Percentiles rank a stretch among this genome's conserved stretches.
Evolutionary conservation across 1,140 invertebrate species (phyloP).

Genomic region (Formica exsecta): DNA sequence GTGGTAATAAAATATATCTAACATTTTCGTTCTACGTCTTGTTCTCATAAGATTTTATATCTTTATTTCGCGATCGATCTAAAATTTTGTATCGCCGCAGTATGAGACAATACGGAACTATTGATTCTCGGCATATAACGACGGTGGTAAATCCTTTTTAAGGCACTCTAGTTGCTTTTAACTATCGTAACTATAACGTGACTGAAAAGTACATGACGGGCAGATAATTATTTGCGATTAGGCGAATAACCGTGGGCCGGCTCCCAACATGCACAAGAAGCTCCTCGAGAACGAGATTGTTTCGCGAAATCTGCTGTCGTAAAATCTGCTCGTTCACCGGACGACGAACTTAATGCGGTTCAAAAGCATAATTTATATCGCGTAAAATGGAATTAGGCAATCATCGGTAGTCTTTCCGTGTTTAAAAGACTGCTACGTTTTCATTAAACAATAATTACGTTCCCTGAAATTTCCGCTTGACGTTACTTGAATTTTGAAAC

Average conservation of each 20-base stretch:
- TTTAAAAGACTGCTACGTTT: conserved; percentile 24
- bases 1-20: not conserved
- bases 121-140: conserved; percentile 59
- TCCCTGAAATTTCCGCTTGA: not conserved
- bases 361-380: conserved; percentile 57
- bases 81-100: not conserved
- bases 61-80: not conserved
- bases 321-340: conserved; percentile 53
- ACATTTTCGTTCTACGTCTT: not conserved
- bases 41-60: not conserved
- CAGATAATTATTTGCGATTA: conserved; percentile 73
- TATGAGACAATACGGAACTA: not conserved
- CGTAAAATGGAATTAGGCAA: conserved; percentile 49
- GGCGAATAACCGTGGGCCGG: conserved; percentile 64
- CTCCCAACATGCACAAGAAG: conserved; percentile 54
- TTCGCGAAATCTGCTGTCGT: conserved; percentile 71
- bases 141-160: conserved; percentile 69
- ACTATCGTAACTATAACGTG: conserved; percentile 70
- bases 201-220: conserved; percentile 67
- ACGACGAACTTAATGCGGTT: conserved; percentile 55
- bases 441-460: not conserved
- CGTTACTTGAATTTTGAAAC: conserved; percentile 11
- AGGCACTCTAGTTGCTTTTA: conserved; percentile 70
- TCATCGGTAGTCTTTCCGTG: conserved; percentile 5
- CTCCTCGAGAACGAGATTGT: conserved; percentile 53